These are phyloP conservation scores for Thaleichthys pacificus DNA, from an alignment of 2,797 vertebrate species.

Conservation along the genomic window DNA sequence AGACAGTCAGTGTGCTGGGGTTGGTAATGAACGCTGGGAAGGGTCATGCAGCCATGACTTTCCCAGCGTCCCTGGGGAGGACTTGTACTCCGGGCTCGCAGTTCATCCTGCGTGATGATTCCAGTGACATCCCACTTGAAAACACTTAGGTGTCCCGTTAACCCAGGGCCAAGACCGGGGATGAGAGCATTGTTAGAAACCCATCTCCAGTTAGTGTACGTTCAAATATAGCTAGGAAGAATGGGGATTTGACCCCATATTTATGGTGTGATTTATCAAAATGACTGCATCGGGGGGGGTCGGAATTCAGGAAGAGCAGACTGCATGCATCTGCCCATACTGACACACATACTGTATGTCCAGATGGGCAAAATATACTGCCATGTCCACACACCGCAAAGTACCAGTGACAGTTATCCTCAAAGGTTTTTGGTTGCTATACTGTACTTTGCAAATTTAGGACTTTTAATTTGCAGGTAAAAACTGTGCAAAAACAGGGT, in stretches of 20 bases:
- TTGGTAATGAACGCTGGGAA: conserved; percentile 58
- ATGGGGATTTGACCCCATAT: too few relatives aligned
- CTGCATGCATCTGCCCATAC: background rate
- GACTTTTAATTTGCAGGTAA: too few relatives aligned
- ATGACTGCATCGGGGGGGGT: too few relatives aligned
- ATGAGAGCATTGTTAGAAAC: conserved; percentile 22
- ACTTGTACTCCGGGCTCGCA: conserved; percentile 37
- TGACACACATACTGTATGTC: too few relatives aligned
- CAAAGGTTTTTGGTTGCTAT: too few relatives aligned
- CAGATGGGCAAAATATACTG: too few relatives aligned
- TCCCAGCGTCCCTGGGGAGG: conserved; percentile 75
- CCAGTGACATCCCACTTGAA: conserved; percentile 49
- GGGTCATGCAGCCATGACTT: conserved; percentile 71
- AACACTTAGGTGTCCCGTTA: conserved; percentile 48
- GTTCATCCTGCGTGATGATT: conserved; percentile 53
- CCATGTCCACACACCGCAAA: too few relatives aligned
- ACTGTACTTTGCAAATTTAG: too few relatives aligned
- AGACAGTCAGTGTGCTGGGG: conserved; percentile 62
- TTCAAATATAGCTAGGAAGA: too few relatives aligned
- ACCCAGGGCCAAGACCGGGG: conserved; percentile 30
- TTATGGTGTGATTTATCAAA: too few relatives aligned
- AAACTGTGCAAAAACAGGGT: background rate
- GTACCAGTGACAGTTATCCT: too few relatives aligned
- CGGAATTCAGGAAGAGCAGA: background rate
- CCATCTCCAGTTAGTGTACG: background rate